Conservation (phyloP, 2,888 invertebrate genomes). For the Perizoma affinitatum region DNA sequence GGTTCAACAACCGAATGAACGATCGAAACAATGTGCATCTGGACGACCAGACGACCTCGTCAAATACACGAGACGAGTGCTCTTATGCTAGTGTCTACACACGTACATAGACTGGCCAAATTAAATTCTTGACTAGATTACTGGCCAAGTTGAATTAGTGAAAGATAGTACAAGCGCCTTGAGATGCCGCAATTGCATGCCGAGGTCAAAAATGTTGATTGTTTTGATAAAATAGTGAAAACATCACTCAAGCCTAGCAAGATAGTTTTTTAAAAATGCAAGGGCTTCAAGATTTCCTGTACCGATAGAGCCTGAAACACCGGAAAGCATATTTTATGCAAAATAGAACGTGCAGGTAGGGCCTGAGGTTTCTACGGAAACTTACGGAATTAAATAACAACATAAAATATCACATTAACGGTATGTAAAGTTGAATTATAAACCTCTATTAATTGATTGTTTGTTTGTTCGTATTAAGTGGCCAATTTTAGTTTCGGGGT, state of each 20-base stretch:
- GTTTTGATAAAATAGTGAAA: background rate
- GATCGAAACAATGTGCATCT: slow-evolving; percentile 38
- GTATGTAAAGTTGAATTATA: slow-evolving; percentile 11
- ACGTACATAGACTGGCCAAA: slow-evolving; percentile 28
- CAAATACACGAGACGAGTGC: slow-evolving; percentile 33
- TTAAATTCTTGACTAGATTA: slow-evolving; percentile 12
- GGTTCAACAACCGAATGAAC: slow-evolving; percentile 71
- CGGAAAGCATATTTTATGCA: slow-evolving; percentile 50
- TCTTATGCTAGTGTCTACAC: slow-evolving; percentile 27
- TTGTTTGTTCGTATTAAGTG: background rate
- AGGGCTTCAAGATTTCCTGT: slow-evolving; percentile 29
- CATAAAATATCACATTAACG: slow-evolving; percentile 26
- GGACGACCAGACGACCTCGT: slow-evolving; percentile 31
- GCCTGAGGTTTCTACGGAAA: slow-evolving; percentile 46
- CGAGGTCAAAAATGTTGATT: background rate
- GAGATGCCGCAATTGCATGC: no score
- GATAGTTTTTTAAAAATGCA: slow-evolving; percentile 21
- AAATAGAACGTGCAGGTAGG: slow-evolving; percentile 38
- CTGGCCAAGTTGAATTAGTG: no score
- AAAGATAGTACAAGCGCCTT: no score
- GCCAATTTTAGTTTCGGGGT: no score
- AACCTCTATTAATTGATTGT: slow-evolving; percentile 1
- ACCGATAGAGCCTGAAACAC: slow-evolving; percentile 36
- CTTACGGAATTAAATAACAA: slow-evolving; percentile 34
- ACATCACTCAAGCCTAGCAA: slow-evolving; percentile 1